Evolutionary conservation across 1,140 invertebrate genomes (phyloP), one percentile per base, ranked within the genome.

Genomic region (Psix sp.): DNA sequence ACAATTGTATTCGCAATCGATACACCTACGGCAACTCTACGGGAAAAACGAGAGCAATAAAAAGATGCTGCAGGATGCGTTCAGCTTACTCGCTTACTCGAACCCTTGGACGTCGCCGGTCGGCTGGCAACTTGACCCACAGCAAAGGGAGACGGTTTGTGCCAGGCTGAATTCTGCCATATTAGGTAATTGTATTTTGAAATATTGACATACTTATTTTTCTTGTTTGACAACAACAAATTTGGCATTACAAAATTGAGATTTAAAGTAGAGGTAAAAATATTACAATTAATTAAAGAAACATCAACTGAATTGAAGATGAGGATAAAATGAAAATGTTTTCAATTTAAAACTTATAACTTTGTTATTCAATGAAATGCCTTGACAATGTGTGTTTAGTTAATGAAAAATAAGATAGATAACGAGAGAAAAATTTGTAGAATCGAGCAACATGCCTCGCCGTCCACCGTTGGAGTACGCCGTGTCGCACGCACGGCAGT

Each of bases 41-140:
- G 95, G 94, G 67, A 92, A 93, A 77, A 94, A 92, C 88, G 93
- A 96, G 82, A 89, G 89, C 33, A 96, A 97, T 87, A 96, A 96
- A 85, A 95, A 96, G 88, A 96, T 98, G 93, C 88, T 98, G 26
- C 89, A 98, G 92, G 95, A 99, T 88, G 97, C 97, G 78, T 99
- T 99, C 89, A 98, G 97, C 90, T 90, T 99, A 79, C 89, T 99
- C 79, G 97, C 98, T 9, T 99, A 99, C 89, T 94, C 96, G 76
- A 98, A 99, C 90, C 98, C 98, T 5, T 98, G 96, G 96, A 93
- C 92, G 79, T 98, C 96, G 87, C 97, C 97, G 15, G 93, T 99
- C 39, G 96, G 96, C 16, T 96, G 95, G 93, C 96, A 98, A 84
- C 88, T 99, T 73, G 93, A 98, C 86, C 94, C 96, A 7, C 90